Evolutionary conservation across 2,888 invertebrate species (phyloP).

Genomic region (Maniola hyperantus): DNA sequence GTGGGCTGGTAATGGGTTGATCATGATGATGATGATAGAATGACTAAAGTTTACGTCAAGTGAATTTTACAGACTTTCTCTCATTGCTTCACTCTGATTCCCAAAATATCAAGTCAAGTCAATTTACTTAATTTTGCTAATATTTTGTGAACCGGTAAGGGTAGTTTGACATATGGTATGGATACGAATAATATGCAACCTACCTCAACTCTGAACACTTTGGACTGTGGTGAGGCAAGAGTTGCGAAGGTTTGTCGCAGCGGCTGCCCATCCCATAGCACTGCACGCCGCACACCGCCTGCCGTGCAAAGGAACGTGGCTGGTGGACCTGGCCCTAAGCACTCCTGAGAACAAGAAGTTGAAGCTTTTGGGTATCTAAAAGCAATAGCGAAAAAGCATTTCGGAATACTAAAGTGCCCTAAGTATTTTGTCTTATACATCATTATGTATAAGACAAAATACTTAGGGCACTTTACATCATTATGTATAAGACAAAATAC

Average conservation of each 20-base stretch:
- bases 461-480: no score
- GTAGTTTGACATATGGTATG: background rate
- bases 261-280: constrained; percentile 87
- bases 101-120: background rate
- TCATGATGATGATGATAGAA: no score
- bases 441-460: no score
- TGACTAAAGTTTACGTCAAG: no score
- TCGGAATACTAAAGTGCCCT: no score
- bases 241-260: constrained; percentile 84
- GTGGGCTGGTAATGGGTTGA: no score
- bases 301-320: constrained; percentile 85
- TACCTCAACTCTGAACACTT: constrained; percentile 86
- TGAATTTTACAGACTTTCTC: no score
- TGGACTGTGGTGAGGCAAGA: constrained; percentile 89
- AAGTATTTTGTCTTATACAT: no score
- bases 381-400: no score
- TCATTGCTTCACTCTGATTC: no score
- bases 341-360: constrained; percentile 83
- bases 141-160: no score
- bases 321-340: constrained; percentile 90
- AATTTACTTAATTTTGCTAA: background rate
- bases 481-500: no score
- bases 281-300: constrained; percentile 82
- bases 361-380: background rate
- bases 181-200: background rate